Evolutionary conservation across 2,888 invertebrate species (phyloP).

Genomic region (Netelia fuscicornis): DNA sequence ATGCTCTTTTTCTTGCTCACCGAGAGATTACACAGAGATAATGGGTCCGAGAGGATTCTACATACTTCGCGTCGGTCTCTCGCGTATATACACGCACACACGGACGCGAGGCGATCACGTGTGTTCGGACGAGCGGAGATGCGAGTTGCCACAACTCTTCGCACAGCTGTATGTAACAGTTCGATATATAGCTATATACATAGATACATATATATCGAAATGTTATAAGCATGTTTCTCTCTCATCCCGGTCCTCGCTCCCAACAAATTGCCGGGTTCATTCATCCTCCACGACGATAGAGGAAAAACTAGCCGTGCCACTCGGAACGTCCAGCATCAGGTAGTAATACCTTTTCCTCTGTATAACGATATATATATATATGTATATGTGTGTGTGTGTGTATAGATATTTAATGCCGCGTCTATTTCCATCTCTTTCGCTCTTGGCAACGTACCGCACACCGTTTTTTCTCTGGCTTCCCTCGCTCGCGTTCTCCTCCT

Average conservation of each 20-base stretch:
- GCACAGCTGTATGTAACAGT: slow-evolving; percentile 54
- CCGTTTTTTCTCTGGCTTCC: neutral
- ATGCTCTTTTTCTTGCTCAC: slow-evolving; percentile 40
- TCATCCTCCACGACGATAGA: slow-evolving; percentile 82
- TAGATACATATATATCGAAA: slow-evolving; percentile 40
- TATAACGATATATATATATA: slow-evolving; percentile 24
- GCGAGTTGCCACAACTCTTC: slow-evolving; percentile 46
- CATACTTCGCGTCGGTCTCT: slow-evolving; percentile 16
- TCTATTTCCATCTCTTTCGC: slow-evolving; percentile 53
- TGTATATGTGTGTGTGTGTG: neutral
- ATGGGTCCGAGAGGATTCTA: slow-evolving; percentile 52
- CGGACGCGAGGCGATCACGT: slow-evolving; percentile 23
- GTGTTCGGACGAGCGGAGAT: slow-evolving; percentile 46
- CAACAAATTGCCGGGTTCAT: slow-evolving; percentile 85
- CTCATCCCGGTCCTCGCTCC: slow-evolving; percentile 78
- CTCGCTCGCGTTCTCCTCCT: neutral
- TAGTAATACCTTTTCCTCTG: slow-evolving; percentile 9
- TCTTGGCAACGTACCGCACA: slow-evolving; percentile 52
- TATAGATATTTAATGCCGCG: neutral
- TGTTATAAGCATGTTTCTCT: slow-evolving; percentile 53
- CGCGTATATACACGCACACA: neutral
- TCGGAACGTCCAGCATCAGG: slow-evolving; percentile 54
- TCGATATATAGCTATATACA: slow-evolving; percentile 16
- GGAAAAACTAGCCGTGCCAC: slow-evolving; percentile 82
- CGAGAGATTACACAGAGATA: slow-evolving; percentile 66